Percentiles rank a stretch among this genome's conserved stretches.
phyloP scores from a whole-genome alignment of 2,113 vertebrate genomes.

The Calidris pugnax region DNA sequence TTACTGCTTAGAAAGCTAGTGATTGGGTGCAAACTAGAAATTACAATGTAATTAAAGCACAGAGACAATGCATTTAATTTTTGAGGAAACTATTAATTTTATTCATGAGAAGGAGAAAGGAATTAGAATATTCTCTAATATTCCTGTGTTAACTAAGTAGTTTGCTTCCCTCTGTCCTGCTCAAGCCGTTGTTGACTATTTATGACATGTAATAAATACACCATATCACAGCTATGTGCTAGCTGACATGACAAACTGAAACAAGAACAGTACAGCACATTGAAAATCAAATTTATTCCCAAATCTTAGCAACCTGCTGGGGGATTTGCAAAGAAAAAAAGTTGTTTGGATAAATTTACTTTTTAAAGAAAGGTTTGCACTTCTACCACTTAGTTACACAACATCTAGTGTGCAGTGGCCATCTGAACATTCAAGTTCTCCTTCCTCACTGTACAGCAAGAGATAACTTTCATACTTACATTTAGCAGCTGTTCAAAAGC shows the following conservation, averaged over 20 bases:
- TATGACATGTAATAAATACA: background rate
- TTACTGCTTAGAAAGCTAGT: background rate
- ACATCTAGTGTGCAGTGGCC: background rate
- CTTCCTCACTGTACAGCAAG: background rate
- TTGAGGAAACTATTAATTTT: background rate
- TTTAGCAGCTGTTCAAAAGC: slow-evolving; percentile 94
- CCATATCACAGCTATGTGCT: background rate
- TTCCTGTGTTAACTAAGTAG: background rate
- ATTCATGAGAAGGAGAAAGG: background rate
- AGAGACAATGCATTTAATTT: background rate
- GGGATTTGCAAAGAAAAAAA: background rate
- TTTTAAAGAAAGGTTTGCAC: background rate
- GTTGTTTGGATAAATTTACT: background rate
- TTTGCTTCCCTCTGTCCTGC: background rate
- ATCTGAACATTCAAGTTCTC: background rate
- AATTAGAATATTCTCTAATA: background rate
- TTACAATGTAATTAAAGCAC: background rate
- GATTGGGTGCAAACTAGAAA: background rate
- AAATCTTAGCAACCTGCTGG: background rate
- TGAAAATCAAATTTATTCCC: background rate
- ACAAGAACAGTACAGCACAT: background rate
- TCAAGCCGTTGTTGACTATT: background rate
- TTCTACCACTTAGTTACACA: background rate
- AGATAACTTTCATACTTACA: slow-evolving; percentile 76
- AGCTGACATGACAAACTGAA: background rate